These are phyloP conservation scores for Luffia ferchaultella DNA, from an alignment of 2,888 invertebrate species.

Conservation along the genomic window DNA sequence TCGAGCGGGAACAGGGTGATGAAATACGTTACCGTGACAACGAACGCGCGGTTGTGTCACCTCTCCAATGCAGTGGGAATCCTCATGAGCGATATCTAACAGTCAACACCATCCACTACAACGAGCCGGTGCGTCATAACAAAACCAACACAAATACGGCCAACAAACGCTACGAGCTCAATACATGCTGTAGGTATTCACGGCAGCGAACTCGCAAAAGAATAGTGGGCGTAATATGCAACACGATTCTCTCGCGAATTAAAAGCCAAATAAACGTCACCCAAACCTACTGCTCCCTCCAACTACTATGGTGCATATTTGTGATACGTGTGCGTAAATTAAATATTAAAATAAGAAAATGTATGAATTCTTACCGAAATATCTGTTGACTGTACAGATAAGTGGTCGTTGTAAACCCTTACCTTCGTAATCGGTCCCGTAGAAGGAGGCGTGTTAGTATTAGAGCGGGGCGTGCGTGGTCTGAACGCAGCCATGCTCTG, in stretches of 20 bases:
- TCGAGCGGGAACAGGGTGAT: conserved; percentile 51
- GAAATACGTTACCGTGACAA: conserved; percentile 60
- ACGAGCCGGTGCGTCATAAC: conserved; percentile 55
- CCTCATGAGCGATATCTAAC: conserved; percentile 48
- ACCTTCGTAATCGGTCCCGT: conserved; percentile 97
- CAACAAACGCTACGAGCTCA: conserved; percentile 57
- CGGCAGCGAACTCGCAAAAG: conserved; percentile 1
- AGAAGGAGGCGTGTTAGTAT: conserved; percentile 72
- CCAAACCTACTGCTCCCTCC: conserved; percentile 61
- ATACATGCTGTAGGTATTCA: conserved; percentile 36
- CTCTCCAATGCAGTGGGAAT: conserved; percentile 63
- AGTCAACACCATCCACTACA: conserved; percentile 64
- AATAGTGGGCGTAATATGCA: conserved; percentile 41
- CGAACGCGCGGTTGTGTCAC: conserved; percentile 59
- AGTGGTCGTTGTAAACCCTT: conserved; percentile 36
- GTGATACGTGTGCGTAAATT: conserved; percentile 53
- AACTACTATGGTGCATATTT: conserved; percentile 57
- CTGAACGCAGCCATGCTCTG: conserved; percentile 99
- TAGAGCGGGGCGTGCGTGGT: conserved; percentile 89
- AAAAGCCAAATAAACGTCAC: conserved; percentile 18
- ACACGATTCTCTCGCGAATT: conserved; percentile 51
- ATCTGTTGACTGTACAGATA: too few species aligned
- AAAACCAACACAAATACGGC: conserved; percentile 58
- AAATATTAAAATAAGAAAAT: conserved; percentile 25
- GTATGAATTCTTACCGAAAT: too few species aligned